Conservation (phyloP, 1,140 invertebrate genomes). For the Luehdorfia chinensis region DNA sequence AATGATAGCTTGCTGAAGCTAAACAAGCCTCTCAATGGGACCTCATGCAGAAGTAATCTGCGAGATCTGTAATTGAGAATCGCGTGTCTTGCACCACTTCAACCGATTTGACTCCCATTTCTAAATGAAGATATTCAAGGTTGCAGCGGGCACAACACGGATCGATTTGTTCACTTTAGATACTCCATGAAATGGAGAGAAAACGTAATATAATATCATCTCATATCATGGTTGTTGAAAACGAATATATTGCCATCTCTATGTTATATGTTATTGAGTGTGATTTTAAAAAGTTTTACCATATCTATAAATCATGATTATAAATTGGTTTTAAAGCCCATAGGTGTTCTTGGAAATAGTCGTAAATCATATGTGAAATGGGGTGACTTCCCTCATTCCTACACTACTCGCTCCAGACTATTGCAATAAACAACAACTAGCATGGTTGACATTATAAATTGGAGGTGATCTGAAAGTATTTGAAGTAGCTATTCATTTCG, state of each 20-base stretch:
- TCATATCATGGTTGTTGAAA: too few relatives aligned
- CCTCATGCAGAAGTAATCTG: constrained; percentile 32
- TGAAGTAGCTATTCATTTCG: neutral
- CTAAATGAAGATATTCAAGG: constrained; percentile 20
- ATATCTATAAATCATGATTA: constrained; percentile 8
- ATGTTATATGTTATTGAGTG: neutral
- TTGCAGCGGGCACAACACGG: neutral
- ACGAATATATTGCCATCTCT: too few relatives aligned
- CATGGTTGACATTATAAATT: too few relatives aligned
- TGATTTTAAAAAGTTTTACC: neutral
- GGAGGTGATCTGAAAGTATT: neutral
- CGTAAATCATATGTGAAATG: neutral
- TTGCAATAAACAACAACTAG: neutral
- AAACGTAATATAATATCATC: too few relatives aligned
- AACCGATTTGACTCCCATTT: constrained; percentile 1
- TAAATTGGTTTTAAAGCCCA: constrained; percentile 2
- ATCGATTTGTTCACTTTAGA: neutral
- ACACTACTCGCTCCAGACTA: neutral
- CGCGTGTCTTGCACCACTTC: constrained; percentile 31
- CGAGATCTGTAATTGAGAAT: constrained; percentile 33
- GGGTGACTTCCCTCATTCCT: neutral
- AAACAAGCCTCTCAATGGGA: constrained; percentile 46
- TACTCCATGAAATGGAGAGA: too few relatives aligned
- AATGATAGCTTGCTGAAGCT: constrained; percentile 53
- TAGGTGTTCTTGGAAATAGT: neutral